phyloP scores from a whole-genome alignment of 2,888 invertebrate species.

The Cosmia pyralina region DNA sequence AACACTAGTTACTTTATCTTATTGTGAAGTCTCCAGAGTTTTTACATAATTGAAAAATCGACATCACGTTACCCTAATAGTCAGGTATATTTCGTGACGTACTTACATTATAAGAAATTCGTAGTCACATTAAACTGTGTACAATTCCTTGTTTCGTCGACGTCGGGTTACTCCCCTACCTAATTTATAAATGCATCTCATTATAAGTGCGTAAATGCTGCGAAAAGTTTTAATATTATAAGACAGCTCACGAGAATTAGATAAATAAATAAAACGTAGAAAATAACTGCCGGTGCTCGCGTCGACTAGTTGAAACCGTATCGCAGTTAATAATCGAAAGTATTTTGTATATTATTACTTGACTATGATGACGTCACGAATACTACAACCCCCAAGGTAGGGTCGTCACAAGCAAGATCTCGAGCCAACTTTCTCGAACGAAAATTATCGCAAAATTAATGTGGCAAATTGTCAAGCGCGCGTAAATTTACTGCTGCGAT shows the following conservation, averaged over 20 bases:
- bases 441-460: background rate
- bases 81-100: conserved; percentile 73
- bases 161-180: conserved; percentile 68
- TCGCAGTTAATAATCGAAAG: conserved; percentile 55
- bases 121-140: conserved; percentile 82
- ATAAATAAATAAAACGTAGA: conserved; percentile 61
- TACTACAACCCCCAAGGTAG: conserved; percentile 29
- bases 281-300: conserved; percentile 55
- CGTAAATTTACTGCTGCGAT: background rate
- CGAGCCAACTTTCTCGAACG: background rate
- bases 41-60: conserved; percentile 81
- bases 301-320: conserved; percentile 63
- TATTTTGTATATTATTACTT: conserved; percentile 48
- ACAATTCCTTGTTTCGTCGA: conserved; percentile 86
- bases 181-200: conserved; percentile 66
- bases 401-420: conserved; percentile 41
- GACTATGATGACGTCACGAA: conserved; percentile 46
- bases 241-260: conserved; percentile 50
- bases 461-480: background rate
- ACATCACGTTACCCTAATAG: conserved; percentile 69
- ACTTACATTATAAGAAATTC: conserved; percentile 80
- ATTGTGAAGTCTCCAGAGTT: conserved; percentile 80
- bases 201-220: conserved; percentile 56
- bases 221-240: conserved; percentile 45
- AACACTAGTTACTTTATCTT: conserved; percentile 75